A percentile compares a stretch with the other conserved stretches of the same genome.
Conservation (phyloP, 2,113 vertebrate species). For the Himantopus leucocephalus region DNA sequence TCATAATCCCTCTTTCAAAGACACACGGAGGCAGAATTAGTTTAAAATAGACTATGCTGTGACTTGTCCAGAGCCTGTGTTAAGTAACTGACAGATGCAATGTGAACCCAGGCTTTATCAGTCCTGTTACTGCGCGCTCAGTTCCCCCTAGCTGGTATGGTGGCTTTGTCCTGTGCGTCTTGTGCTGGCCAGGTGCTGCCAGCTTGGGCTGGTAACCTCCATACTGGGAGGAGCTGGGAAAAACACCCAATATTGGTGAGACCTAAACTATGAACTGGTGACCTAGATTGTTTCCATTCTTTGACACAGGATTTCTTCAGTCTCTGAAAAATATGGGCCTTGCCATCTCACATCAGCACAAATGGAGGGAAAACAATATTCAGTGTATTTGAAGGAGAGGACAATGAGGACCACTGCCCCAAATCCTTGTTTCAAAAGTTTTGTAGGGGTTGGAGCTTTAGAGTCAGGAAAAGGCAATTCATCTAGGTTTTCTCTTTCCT, state of each 20-base stretch:
- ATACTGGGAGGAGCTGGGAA: background rate
- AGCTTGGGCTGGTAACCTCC: background rate
- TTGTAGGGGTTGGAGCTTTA: background rate
- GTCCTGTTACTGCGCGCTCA: background rate
- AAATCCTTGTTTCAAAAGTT: background rate
- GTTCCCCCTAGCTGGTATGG: background rate
- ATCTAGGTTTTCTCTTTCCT: background rate
- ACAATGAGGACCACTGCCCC: background rate
- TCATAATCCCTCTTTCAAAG: slow-evolving; percentile 26
- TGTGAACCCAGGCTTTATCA: background rate
- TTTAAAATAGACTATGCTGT: slow-evolving; percentile 45
- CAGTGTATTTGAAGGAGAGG: background rate
- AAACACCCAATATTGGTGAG: background rate
- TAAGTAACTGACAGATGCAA: background rate
- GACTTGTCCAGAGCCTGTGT: background rate
- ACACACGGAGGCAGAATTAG: background rate
- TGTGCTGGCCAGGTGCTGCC: background rate
- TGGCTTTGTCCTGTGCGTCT: background rate
- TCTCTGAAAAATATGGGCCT: background rate
- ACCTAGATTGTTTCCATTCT: background rate
- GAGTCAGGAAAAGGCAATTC: background rate
- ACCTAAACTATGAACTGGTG: background rate
- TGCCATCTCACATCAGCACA: background rate
- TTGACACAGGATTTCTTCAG: background rate
- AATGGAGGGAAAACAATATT: background rate